These are phyloP conservation scores for Zygogramma bicolorata DNA, from an alignment of 2,888 invertebrate genomes.

Conservation along the genomic window DNA sequence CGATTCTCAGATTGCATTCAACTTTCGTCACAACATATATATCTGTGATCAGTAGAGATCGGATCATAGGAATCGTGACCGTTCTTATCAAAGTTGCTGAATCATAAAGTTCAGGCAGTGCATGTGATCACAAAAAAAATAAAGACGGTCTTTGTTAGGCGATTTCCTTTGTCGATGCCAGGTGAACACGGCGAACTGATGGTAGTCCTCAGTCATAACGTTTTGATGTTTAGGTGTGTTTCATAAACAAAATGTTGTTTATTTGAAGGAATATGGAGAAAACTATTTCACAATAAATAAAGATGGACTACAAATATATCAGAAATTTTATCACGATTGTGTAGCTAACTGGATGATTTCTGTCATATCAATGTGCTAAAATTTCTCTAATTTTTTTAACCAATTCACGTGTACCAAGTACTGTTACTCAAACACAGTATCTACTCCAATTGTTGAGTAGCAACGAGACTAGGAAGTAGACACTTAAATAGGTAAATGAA, in stretches of 20 bases:
- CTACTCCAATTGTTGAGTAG: neutral
- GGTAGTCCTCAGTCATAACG: too few relatives aligned
- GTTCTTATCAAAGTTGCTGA: constrained; percentile 57
- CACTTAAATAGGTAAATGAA: neutral
- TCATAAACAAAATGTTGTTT: too few relatives aligned
- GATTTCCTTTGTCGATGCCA: neutral
- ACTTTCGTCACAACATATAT: constrained; percentile 4
- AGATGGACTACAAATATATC: too few relatives aligned
- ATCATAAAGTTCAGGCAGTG: constrained; percentile 59
- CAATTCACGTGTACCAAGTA: too few relatives aligned
- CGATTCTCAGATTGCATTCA: neutral
- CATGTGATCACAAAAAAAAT: constrained; percentile 49
- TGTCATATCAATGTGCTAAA: too few relatives aligned
- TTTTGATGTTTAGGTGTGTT: too few relatives aligned
- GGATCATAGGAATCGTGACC: constrained; percentile 55
- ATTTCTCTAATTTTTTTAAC: too few relatives aligned
- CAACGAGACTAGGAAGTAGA: neutral
- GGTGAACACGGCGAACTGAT: too few relatives aligned
- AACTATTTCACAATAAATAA: too few relatives aligned
- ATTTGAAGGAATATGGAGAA: too few relatives aligned
- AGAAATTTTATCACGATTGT: too few relatives aligned
- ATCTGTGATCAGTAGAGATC: constrained; percentile 41
- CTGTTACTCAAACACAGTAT: neutral
- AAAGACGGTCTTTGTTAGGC: constrained; percentile 32
- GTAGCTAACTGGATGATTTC: too few relatives aligned